Conservation (phyloP, 2,888 invertebrate genomes). For the Melipona beecheii region DNA sequence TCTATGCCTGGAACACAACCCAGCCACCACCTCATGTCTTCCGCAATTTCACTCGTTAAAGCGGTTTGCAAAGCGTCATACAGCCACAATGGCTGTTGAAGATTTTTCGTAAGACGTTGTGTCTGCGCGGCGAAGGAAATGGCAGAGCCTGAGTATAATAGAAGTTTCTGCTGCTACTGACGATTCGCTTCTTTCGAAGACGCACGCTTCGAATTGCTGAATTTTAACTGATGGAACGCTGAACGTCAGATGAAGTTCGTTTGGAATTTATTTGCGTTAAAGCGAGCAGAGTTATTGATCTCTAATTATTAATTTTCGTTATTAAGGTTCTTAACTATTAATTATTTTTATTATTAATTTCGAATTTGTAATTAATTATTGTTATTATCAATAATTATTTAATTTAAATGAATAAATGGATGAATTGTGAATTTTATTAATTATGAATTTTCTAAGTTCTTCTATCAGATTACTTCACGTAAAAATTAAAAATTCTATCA, state of each 20-base stretch:
- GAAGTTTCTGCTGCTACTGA: conserved; percentile 16
- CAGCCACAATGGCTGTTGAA: neutral
- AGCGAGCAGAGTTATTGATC: fast-evolving
- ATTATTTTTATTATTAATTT: neutral
- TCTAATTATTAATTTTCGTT: neutral
- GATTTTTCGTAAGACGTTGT: neutral
- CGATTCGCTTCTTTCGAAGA: neutral
- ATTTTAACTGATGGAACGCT: neutral
- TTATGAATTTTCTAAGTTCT: too few relatives aligned
- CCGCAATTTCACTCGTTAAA: conserved; percentile 33
- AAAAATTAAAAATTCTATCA: too few relatives aligned
- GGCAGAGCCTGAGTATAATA: neutral
- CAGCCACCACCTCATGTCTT: conserved; percentile 6
- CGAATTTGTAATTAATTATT: neutral
- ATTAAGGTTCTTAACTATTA: neutral
- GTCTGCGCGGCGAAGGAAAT: neutral
- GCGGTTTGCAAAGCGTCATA: conserved; percentile 3
- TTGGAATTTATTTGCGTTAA: neutral
- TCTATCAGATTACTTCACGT: too few relatives aligned
- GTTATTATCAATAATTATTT: neutral
- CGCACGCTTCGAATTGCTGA: neutral
- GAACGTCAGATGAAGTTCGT: neutral
- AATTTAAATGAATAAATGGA: too few relatives aligned
- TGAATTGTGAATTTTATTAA: too few relatives aligned
- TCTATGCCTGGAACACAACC: conserved; percentile 5